Conservation (phyloP, 2,113 vertebrate species). For the Corythornis cristatus region DNA sequence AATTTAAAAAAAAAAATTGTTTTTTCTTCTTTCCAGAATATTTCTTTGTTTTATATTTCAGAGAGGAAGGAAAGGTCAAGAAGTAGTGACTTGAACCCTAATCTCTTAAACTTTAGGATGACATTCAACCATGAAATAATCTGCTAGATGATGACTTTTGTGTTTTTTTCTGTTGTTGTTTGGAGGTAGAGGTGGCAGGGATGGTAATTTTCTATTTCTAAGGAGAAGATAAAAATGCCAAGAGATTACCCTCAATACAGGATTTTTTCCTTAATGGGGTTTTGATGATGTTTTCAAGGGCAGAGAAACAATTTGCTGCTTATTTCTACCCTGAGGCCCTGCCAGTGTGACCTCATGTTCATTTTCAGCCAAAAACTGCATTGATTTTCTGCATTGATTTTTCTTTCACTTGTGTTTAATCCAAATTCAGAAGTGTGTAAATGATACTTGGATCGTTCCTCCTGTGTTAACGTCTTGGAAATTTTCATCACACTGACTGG, state of each 20-base stretch:
- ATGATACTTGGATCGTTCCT: slow-evolving; percentile 16
- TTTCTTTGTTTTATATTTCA: not conserved
- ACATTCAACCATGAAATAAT: not conserved
- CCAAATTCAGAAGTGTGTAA: not conserved
- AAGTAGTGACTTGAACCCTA: not conserved
- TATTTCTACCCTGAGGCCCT: not conserved
- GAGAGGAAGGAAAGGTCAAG: not conserved
- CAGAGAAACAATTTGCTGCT: slow-evolving; percentile 6
- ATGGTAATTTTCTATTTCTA: not conserved
- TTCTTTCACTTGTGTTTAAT: slow-evolving; percentile 4
- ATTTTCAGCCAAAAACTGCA: slow-evolving; percentile 15
- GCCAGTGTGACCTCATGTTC: slow-evolving; percentile 22
- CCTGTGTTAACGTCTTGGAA: not conserved
- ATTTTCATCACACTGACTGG: not conserved
- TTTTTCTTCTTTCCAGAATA: not conserved
- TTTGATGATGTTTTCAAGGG: slow-evolving; percentile 35
- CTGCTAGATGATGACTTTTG: not conserved
- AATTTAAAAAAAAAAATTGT: not conserved
- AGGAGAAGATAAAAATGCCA: not conserved
- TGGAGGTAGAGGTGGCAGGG: not conserved
- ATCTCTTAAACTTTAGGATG: not conserved
- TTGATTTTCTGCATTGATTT: slow-evolving; percentile 34
- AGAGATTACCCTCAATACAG: not conserved
- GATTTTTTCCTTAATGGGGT: not conserved
- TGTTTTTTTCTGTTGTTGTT: not conserved